phyloP scores from a whole-genome alignment of 1,140 invertebrate genomes.

The Drosophila suzukii region DNA sequence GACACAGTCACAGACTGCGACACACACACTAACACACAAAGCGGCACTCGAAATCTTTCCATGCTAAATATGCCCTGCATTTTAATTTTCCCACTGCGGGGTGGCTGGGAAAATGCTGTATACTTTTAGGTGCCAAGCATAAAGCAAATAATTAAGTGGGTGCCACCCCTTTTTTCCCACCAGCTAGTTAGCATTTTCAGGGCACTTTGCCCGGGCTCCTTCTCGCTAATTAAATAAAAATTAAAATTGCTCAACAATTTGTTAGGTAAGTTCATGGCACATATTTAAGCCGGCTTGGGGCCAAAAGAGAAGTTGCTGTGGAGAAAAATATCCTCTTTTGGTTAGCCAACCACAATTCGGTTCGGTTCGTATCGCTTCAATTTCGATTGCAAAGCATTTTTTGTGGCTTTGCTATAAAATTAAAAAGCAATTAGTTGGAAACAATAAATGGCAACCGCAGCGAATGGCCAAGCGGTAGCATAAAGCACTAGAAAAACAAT shows the following conservation, averaged over 20 bases:
- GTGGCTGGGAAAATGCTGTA: constrained; percentile 25
- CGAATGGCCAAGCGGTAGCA: constrained; percentile 38
- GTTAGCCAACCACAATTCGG: constrained; percentile 15
- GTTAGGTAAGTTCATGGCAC: constrained; percentile 54
- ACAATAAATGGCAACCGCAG: constrained; percentile 68
- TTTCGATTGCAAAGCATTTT: constrained; percentile 20
- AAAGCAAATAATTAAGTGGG: constrained; percentile 81
- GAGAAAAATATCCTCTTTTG: background rate
- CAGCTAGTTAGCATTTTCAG: constrained; percentile 79
- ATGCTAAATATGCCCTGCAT: constrained; percentile 78
- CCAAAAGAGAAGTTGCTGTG: background rate
- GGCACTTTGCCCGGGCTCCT: constrained; percentile 28
- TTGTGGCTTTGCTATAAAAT: constrained; percentile 66
- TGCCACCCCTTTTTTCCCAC: constrained; percentile 4
- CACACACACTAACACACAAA: constrained; percentile 57
- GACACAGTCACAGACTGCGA: constrained; percentile 44
- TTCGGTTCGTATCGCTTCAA: constrained; percentile 3
- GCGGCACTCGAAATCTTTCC: constrained; percentile 72
- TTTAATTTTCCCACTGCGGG: constrained; percentile 58
- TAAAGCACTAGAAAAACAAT: constrained; percentile 54
- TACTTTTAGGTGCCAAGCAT: constrained; percentile 76
- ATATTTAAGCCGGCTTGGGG: constrained; percentile 13
- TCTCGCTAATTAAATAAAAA: constrained; percentile 75
- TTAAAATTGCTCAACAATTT: constrained; percentile 73
- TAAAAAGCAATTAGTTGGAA: constrained; percentile 77